These are phyloP conservation scores for Dryobotodes eremita DNA, from an alignment of 2,888 invertebrate species.

Conservation along the genomic window DNA sequence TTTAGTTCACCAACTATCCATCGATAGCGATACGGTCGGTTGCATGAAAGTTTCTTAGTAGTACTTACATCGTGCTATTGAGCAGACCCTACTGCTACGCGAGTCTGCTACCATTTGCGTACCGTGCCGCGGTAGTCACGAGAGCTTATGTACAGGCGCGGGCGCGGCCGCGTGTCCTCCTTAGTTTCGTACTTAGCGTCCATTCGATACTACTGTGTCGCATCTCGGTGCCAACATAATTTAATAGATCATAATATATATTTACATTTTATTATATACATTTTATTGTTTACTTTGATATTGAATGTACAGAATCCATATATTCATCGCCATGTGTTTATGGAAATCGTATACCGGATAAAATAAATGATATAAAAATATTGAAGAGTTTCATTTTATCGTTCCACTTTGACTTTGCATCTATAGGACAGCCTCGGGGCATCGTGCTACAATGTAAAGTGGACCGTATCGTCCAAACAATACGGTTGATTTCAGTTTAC, in stretches of 20 bases:
- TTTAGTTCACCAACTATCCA: not conserved
- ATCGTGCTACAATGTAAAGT: slow-evolving; percentile 22
- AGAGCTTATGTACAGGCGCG: slow-evolving; percentile 21
- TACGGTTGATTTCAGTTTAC: slow-evolving; percentile 63
- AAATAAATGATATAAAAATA: slow-evolving; percentile 84
- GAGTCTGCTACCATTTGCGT: not conserved
- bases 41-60: not conserved
- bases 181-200: slow-evolving; percentile 78
- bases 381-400: slow-evolving; percentile 74
- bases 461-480: not conserved
- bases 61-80: not conserved
- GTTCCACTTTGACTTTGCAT: slow-evolving; percentile 66
- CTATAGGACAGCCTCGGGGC: slow-evolving; percentile 57
- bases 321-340: slow-evolving; percentile 87
- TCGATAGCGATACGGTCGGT: no score
- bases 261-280: slow-evolving; percentile 87
- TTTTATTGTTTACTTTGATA: slow-evolving; percentile 88
- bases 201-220: slow-evolving; percentile 80
- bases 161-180: slow-evolving; percentile 46
- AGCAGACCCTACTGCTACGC: not conserved
- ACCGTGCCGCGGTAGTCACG: not conserved
- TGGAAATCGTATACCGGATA: slow-evolving; percentile 87
- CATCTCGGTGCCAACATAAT: slow-evolving; percentile 87
- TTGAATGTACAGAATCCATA: slow-evolving; percentile 87
- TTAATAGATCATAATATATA: slow-evolving; percentile 84